Conservation (phyloP, 37 sponge, comb jelly and placozoan species). For the Petrosia ficiformis region DNA sequence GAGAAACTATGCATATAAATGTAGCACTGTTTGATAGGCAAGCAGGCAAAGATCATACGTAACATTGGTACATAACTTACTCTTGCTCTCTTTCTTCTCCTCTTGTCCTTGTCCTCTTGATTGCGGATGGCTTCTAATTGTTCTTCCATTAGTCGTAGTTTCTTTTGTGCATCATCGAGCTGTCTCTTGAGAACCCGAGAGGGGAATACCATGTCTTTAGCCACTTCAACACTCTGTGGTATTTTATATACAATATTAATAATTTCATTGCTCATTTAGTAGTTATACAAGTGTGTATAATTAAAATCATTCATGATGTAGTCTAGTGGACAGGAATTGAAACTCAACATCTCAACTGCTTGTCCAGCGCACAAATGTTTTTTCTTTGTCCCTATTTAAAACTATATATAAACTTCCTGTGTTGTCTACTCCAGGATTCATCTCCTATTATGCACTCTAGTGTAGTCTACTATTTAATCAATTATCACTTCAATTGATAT, state of each 20-base stretch:
- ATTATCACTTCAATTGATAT: too few relatives aligned
- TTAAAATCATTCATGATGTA: not conserved
- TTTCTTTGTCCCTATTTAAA: not conserved
- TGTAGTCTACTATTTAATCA: too few relatives aligned
- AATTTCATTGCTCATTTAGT: not conserved
- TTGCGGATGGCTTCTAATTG: conserved; percentile 32
- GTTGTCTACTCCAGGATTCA: too few relatives aligned
- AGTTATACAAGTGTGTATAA: too few relatives aligned
- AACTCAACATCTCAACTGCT: not conserved
- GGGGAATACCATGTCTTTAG: conserved; percentile 66
- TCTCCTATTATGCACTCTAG: too few relatives aligned
- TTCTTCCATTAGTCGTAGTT: conserved; percentile 48
- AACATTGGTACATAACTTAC: too few relatives aligned
- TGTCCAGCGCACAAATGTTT: not conserved
- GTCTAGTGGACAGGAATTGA: not conserved
- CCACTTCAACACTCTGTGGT: conserved; percentile 51
- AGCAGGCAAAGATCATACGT: too few relatives aligned
- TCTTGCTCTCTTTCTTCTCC: conserved; percentile 30
- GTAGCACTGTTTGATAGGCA: not conserved
- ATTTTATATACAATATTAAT: not conserved
- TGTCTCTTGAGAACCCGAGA: conserved; percentile 46
- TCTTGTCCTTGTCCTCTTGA: conserved; percentile 16
- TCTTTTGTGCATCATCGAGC: conserved; percentile 54
- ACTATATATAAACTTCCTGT: not conserved
- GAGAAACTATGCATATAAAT: not conserved